Conservation (phyloP, 2,113 vertebrate genomes). For the Petroica traversi region DNA sequence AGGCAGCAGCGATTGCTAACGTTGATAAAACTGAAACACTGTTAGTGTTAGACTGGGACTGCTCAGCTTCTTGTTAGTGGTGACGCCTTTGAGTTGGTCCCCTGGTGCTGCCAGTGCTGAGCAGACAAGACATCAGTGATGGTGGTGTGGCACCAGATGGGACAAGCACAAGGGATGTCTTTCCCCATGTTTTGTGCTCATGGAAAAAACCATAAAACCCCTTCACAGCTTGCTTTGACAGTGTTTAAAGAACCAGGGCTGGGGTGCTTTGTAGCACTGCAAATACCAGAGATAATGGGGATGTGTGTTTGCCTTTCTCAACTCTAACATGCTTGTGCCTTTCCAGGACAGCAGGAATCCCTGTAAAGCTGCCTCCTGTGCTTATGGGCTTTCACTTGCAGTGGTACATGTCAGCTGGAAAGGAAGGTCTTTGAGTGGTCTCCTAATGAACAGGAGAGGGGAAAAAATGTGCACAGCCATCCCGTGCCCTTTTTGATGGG, state of each 20-base stretch:
- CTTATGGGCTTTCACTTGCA: not conserved
- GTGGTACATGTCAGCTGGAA: not conserved
- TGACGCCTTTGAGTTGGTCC: not conserved
- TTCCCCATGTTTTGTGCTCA: not conserved
- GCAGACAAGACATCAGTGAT: fast-evolving
- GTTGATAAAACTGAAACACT: not conserved
- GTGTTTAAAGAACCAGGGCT: not conserved
- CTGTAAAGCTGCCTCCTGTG: not conserved
- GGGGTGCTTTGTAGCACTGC: not conserved
- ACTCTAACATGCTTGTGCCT: fast-evolving
- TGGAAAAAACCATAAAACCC: not conserved
- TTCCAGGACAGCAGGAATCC: not conserved
- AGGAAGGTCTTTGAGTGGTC: not conserved
- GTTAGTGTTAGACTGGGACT: not conserved
- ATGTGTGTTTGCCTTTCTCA: not conserved
- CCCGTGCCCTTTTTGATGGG: not conserved
- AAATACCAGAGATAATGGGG: not conserved
- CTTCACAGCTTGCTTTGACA: not conserved
- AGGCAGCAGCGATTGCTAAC: not conserved
- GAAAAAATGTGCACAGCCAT: not conserved
- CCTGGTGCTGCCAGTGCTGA: not conserved
- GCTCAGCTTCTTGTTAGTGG: not conserved
- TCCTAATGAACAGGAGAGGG: not conserved
- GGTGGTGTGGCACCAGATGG: not conserved
- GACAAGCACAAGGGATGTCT: not conserved